Percentiles rank a stretch among this genome's conserved stretches.
These are phyloP conservation scores for Sarcophaga peregrina DNA, from an alignment of 1,140 invertebrate genomes.

Conservation along the genomic window DNA sequence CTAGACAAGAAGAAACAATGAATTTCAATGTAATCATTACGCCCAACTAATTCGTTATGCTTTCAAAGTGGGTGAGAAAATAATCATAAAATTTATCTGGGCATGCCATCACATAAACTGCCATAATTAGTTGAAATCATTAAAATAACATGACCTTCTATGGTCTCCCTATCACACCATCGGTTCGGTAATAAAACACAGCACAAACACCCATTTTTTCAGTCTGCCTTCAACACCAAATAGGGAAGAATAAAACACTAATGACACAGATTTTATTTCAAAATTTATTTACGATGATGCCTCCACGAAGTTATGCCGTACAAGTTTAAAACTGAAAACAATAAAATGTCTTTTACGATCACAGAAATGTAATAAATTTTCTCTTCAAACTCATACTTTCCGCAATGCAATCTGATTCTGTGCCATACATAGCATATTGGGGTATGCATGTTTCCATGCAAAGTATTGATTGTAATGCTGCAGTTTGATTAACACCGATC, in stretches of 20 bases:
- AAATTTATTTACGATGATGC: slow-evolving; percentile 4
- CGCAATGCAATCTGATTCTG: background rate
- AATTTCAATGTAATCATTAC: slow-evolving; percentile 2
- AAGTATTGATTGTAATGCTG: too few species aligned
- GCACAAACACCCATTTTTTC: background rate
- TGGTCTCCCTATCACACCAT: background rate
- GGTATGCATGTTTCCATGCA: too few species aligned
- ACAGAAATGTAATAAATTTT: slow-evolving; percentile 31
- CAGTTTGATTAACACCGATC: too few species aligned
- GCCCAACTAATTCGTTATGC: background rate
- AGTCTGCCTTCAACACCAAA: background rate
- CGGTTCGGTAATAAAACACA: background rate
- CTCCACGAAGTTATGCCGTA: background rate
- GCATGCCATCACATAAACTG: slow-evolving; percentile 6
- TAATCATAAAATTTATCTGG: background rate
- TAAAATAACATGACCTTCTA: slow-evolving; percentile 1
- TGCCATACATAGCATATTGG: too few species aligned
- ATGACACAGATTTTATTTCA: background rate
- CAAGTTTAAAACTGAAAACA: background rate
- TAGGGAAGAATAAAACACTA: background rate
- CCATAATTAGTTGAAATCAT: slow-evolving; percentile 15
- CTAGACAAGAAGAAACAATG: background rate
- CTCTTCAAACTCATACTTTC: background rate
- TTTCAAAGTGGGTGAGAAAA: slow-evolving; percentile 18
- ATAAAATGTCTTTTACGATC: slow-evolving; percentile 24